A percentile compares a stretch with the other conserved stretches of the same genome.
These are phyloP conservation scores for Ictalurus punctatus DNA, from an alignment of 2,113 vertebrate genomes.

Conservation along the genomic window DNA sequence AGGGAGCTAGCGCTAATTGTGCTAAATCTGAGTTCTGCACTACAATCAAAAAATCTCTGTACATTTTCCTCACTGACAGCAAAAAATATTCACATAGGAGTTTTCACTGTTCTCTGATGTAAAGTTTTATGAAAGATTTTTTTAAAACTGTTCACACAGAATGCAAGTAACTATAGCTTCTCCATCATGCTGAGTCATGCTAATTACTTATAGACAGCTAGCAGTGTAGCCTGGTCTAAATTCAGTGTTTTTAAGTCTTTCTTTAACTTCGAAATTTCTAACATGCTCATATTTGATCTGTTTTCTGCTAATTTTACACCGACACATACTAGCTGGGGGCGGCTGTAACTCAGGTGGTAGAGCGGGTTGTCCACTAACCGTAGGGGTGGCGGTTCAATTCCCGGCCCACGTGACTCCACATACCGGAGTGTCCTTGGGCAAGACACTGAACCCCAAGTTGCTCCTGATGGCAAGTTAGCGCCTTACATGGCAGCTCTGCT, in stretches of 20 bases:
- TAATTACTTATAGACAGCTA: background rate
- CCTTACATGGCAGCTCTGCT: no score
- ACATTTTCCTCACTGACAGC: background rate
- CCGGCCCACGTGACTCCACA: no score
- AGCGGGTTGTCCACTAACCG: no score
- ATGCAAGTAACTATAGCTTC: background rate
- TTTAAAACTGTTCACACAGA: background rate
- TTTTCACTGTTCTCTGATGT: background rate
- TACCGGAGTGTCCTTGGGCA: no score
- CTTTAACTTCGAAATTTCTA: background rate
- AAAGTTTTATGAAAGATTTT: background rate
- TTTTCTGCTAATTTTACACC: background rate
- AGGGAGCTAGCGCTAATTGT: constrained; percentile 34
- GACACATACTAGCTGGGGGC: background rate
- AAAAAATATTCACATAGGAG: background rate
- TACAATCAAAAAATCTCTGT: background rate
- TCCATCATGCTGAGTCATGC: background rate
- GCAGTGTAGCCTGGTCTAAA: background rate
- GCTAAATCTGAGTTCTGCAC: background rate
- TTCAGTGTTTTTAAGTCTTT: background rate
- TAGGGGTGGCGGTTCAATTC: no score
- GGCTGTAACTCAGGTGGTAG: no score
- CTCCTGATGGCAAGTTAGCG: no score
- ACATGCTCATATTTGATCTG: background rate
- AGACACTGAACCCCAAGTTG: no score